phyloP scores from a whole-genome alignment of 2,888 invertebrate genomes.

The Epinotia nisella region DNA sequence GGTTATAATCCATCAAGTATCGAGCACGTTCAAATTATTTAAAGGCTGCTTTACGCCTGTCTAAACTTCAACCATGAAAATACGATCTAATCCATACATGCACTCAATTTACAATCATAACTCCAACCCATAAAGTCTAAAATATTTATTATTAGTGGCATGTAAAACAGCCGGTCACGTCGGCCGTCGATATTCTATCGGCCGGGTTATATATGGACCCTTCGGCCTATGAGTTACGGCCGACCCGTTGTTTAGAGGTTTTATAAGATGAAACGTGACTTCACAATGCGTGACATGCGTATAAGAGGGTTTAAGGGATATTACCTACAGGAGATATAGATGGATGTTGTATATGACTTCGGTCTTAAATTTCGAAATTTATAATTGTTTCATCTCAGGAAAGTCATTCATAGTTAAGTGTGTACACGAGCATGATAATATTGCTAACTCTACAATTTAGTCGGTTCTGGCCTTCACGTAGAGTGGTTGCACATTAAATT shows the following conservation, averaged over 20 bases:
- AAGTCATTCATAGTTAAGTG: no score
- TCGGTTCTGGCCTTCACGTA: no score
- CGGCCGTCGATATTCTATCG: conserved; percentile 29
- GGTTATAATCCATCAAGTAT: background rate
- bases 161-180: conserved; percentile 24
- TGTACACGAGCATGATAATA: no score
- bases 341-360: background rate
- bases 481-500: no score
- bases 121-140: background rate
- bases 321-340: conserved; percentile 10
- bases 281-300: conserved; percentile 19
- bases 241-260: conserved; percentile 53
- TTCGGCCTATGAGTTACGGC: conserved; percentile 61
- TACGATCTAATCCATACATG: background rate
- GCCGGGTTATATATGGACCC: conserved; percentile 27
- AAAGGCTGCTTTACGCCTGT: conserved; percentile 5
- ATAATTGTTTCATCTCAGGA: no score
- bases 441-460: no score
- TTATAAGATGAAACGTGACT: conserved; percentile 33
- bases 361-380: no score
- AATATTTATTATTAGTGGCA: background rate
- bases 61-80: background rate
- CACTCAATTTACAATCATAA: background rate
- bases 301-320: conserved; percentile 2
- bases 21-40: background rate